phyloP scores from a whole-genome alignment of 1,140 invertebrate species.

The Popillia japonica region DNA sequence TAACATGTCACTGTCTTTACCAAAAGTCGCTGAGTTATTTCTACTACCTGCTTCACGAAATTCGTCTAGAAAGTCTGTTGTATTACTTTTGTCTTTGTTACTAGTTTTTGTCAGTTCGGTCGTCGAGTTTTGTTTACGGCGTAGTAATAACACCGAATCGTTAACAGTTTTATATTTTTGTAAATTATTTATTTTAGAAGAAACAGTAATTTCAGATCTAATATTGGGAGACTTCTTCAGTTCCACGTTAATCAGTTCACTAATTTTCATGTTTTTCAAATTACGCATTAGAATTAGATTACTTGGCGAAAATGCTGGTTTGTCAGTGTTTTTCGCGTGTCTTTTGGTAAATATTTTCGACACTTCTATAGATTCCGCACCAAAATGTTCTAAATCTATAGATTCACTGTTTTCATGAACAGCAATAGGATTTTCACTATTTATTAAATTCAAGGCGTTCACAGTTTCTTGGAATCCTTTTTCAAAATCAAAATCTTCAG shows the following conservation, averaged over 20 bases:
- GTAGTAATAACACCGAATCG: neutral
- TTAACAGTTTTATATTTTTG: neutral
- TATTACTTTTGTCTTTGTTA: neutral
- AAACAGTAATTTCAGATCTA: conserved; percentile 1
- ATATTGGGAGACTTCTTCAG: neutral
- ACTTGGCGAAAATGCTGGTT: neutral
- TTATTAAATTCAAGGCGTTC: neutral
- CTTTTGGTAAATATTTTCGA: neutral
- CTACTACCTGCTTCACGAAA: neutral
- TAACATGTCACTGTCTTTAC: too few species aligned
- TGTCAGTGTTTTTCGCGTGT: neutral
- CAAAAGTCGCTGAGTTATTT: neutral
- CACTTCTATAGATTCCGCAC: neutral
- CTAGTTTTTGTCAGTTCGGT: neutral
- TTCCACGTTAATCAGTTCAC: neutral
- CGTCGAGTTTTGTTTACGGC: neutral
- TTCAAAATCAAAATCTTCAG: conserved; percentile 17
- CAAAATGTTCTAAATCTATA: neutral
- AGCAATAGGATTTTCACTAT: neutral
- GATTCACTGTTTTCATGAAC: neutral
- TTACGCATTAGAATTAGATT: conserved; percentile 17
- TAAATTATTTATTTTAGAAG: neutral
- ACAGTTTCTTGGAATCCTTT: conserved; percentile 7
- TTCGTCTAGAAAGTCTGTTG: neutral
- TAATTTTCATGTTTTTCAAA: conserved; percentile 17